Evolutionary conservation across 2,797 vertebrate genomes (phyloP), one percentile per base, ranked within the genome.

Genomic region (Okamejei kenojei): DNA sequence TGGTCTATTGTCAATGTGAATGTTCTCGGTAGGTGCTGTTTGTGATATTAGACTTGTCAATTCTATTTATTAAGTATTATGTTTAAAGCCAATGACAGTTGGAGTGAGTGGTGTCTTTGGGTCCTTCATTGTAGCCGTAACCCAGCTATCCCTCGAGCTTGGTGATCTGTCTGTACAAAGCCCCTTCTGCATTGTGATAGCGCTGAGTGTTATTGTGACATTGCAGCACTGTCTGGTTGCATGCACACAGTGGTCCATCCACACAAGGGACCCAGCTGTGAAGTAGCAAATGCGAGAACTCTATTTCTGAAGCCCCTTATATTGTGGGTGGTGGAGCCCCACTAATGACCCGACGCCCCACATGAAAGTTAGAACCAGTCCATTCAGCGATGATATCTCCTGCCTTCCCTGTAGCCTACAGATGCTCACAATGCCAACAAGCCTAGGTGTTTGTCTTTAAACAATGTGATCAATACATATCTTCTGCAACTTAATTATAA

Each of bases 61-160:
- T 68, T 88, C 7, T 68, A 29, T 92, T 19, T 68, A 29, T 92
- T 90, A 90, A 38, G 23, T 92, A 61, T 86, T 86, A 29, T 58
- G 38, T 92, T 76, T 6, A 32, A 92, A 23, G 73, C 7, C 11
- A 13, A 38, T 76, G n/a, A 88, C 29, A 61, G 45, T 58, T 1
- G 10, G 54, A 4, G 10, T 19, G 17, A 68, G 61, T 21, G 63
- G 61, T 35, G n/a, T 84, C 61, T 32, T 88, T 88, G 61, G 61
- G 21, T 74, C 71, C 21, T 1, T 74, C 19, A 74, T 74, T 23
- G 71, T 74, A 32, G 77, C n/a, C 26, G 38, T 7, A 9, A 54
- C 80, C 23, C 45, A 26, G 63, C 7, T 88, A n/a, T 88, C 7
- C 11, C 13, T 88, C 1, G 45, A n/a, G 17, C 11, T 32, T 68